Conservation (phyloP, 1,140 invertebrate genomes). For the Lepidurus arcticus region DNA sequence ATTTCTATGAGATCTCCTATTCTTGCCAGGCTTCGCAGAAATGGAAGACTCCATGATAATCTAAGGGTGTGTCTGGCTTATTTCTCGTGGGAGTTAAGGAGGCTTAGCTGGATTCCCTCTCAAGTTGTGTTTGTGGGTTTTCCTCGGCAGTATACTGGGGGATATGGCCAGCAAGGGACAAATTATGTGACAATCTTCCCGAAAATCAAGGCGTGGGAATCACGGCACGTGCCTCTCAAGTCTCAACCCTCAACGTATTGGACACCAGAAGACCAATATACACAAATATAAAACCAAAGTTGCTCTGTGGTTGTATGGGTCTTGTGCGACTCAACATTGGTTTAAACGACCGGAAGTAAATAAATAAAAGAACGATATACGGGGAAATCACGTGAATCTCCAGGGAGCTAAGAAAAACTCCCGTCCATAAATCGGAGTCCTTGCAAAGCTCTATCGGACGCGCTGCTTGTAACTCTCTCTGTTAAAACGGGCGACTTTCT, state of each 20-base stretch:
- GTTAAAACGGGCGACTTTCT: too few relatives aligned
- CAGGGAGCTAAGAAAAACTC: too few relatives aligned
- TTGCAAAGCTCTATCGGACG: too few relatives aligned
- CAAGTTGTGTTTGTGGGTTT: constrained; percentile 9
- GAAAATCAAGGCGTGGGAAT: background rate
- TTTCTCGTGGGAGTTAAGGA: background rate
- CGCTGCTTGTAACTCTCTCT: too few relatives aligned
- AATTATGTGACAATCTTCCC: constrained; percentile 2
- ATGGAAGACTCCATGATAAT: background rate
- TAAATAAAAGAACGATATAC: too few relatives aligned
- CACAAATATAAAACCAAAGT: background rate
- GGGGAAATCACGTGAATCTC: too few relatives aligned
- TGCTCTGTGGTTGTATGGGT: background rate
- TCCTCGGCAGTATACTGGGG: background rate
- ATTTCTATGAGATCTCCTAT: background rate
- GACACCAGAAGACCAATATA: background rate
- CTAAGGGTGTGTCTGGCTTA: background rate
- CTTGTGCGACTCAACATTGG: background rate
- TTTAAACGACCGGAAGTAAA: too few relatives aligned
- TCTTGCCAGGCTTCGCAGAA: background rate
- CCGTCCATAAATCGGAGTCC: too few relatives aligned
- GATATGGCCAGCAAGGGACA: background rate
- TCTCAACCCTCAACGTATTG: background rate
- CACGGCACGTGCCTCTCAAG: background rate
- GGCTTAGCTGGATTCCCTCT: background rate